These are phyloP conservation scores for Eumacrocentrus americanus DNA, from an alignment of 2,888 invertebrate species.

Conservation along the genomic window DNA sequence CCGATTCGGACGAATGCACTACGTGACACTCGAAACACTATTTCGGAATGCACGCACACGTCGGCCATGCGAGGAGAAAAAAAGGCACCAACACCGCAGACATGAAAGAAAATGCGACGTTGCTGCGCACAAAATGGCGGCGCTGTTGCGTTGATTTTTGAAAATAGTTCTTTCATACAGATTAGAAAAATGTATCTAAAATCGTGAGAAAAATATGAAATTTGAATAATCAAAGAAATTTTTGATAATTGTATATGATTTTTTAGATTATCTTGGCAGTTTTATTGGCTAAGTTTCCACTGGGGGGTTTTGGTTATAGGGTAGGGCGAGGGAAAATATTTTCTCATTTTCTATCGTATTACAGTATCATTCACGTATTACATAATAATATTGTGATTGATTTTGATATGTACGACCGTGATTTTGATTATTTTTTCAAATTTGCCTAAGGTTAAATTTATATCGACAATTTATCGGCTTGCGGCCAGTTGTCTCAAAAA, in stretches of 20 bases:
- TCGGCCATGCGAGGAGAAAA: slow-evolving; percentile 46
- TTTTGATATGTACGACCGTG: too few relatives aligned
- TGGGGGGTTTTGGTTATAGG: too few relatives aligned
- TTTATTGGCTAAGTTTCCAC: too few relatives aligned
- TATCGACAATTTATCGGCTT: too few relatives aligned
- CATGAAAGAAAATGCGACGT: background rate
- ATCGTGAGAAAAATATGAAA: background rate
- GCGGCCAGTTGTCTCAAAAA: too few relatives aligned
- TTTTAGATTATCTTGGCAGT: background rate
- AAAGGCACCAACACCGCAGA: slow-evolving; percentile 30
- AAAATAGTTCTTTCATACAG: background rate
- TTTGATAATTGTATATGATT: background rate
- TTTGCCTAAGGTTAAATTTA: too few relatives aligned
- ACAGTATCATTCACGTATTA: too few relatives aligned
- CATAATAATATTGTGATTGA: too few relatives aligned
- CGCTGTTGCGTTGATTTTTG: background rate
- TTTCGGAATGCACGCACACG: slow-evolving; percentile 38
- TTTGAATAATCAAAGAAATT: background rate
- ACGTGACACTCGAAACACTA: slow-evolving; percentile 19
- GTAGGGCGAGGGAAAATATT: too few relatives aligned
- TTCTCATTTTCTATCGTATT: too few relatives aligned
- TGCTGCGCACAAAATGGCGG: background rate
- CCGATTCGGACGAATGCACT: slow-evolving; percentile 18
- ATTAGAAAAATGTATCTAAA: background rate
- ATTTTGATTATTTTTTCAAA: too few relatives aligned